Evolutionary conservation across 2,888 invertebrate species (phyloP), one percentile per base, ranked within the genome.

Genomic region (Troglohyphantes excavatus): DNA sequence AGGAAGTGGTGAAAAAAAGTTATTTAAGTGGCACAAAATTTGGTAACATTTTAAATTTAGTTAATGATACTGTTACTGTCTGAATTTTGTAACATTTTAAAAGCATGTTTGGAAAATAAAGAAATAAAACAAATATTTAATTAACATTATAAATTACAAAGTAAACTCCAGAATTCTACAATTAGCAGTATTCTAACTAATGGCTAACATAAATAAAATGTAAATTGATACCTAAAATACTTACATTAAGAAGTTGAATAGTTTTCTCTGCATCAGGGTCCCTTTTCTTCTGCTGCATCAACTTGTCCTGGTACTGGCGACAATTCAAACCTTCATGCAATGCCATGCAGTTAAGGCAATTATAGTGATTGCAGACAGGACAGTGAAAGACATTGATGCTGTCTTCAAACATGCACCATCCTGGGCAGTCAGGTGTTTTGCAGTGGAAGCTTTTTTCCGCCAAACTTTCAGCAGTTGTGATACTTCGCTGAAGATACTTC

Each of bases 321-420:
- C 98, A 98, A 92, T 97, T 96, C 91, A 96, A 94, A 2, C 96
- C 96, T 92, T 95, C 95, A 97, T 91, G 91, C 23, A 91, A 91
- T 11, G 92, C 91, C 75, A 97, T 96, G 94, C 98, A 98, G 0
- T 96, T 96, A 90, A 98, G 95, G 93, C 98, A 98, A 94, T 97
- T 98, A 79, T 95, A 95, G 90, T 95, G 95, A 91, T 95, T 94
- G 93, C 98, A 98, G 33, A 97, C 96, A 0, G 97, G 97, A 93
- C 98, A 98, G 63, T 95, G 95, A 93, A 98, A 98, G 92, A 95
- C 95, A 93, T 96, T 96, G 72, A 97, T 97, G 91, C 96, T 96
- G 91, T 97, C 97, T 92, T 97, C 97, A 93, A 96, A 97, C 91
- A 97, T 95, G 92, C 97, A 97, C 97, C 97, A 98, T 2, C 97